Evolutionary conservation across 2,113 vertebrate genomes (phyloP).

Genomic region (Esox niger): DNA sequence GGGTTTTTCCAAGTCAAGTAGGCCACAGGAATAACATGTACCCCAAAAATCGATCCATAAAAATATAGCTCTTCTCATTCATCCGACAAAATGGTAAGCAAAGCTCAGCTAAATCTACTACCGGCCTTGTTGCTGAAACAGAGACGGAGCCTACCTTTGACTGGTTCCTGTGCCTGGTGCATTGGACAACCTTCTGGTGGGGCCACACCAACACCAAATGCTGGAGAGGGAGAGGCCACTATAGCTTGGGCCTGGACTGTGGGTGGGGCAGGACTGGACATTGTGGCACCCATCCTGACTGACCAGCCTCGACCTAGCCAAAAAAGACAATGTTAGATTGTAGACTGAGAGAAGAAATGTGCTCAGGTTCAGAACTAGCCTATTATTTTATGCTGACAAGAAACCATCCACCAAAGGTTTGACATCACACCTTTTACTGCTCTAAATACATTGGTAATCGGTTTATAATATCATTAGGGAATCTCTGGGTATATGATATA

Average conservation of each 20-base stretch:
- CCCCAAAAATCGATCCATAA: no score
- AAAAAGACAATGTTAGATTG: no score
- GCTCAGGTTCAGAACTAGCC: no score
- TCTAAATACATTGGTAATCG: no score
- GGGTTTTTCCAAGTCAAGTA: no score
- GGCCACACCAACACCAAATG: accelerated
- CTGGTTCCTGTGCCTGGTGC: constrained; percentile 69
- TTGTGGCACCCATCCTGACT: constrained; percentile 74
- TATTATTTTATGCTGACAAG: no score
- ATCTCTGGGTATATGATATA: no score
- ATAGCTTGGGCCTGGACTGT: constrained; percentile 43
- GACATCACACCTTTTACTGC: no score
- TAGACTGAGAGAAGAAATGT: no score
- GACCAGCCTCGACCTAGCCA: background rate
- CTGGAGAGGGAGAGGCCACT: background rate
- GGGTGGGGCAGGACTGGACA: constrained; percentile 63
- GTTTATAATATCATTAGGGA: no score
- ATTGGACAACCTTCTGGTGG: constrained; percentile 75
- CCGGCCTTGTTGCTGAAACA: background rate
- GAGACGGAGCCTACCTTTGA: constrained; percentile 46
- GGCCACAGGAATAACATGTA: background rate
- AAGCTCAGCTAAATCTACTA: background rate
- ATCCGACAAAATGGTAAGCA: background rate
- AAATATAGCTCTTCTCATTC: no score
- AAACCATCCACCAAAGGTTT: no score